Evolutionary conservation across 1,140 invertebrate genomes (phyloP).

Genomic region (Drosophila sulfurigaster): DNA sequence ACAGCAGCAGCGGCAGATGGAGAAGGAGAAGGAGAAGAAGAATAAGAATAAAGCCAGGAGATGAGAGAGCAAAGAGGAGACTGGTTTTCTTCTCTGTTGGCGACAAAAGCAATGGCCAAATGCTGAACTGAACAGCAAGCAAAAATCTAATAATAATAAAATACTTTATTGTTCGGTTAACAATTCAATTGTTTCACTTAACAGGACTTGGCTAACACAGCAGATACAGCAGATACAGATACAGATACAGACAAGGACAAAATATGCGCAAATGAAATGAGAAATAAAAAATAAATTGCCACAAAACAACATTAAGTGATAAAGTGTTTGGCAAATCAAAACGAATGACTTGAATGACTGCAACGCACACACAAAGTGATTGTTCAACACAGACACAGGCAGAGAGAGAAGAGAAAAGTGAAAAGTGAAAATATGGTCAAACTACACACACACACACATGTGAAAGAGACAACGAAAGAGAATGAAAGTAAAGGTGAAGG

Average conservation of each 20-base stretch:
- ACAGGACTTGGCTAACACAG: conserved; percentile 49
- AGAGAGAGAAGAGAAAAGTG: no score
- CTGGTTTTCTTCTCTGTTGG: conserved; percentile 1
- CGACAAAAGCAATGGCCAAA: conserved; percentile 60
- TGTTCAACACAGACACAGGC: background rate
- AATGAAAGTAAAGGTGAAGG: background rate
- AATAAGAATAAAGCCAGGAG: conserved; percentile 10
- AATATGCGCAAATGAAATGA: conserved; percentile 42
- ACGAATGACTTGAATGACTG: conserved; percentile 55
- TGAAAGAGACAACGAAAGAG: background rate
- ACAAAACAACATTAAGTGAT: conserved; percentile 76
- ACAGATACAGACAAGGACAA: conserved; percentile 16
- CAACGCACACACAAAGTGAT: conserved; percentile 14
- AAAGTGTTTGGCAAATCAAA: conserved; percentile 79
- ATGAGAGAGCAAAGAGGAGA: conserved; percentile 1
- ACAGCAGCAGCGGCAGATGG: background rate
- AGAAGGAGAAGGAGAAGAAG: no score
- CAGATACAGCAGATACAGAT: background rate
- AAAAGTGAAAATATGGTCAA: no score
- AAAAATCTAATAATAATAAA: conserved; percentile 83
- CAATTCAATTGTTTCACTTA: conserved; percentile 83
- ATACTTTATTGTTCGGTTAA: conserved; percentile 83
- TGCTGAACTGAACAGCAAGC: conserved; percentile 49
- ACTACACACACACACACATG: background rate
- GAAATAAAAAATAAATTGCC: conserved; percentile 68